Evolutionary conservation across 2,113 vertebrate species (phyloP), one percentile per base, ranked within the genome.

Genomic region (Oryctolagus cuniculus): DNA sequence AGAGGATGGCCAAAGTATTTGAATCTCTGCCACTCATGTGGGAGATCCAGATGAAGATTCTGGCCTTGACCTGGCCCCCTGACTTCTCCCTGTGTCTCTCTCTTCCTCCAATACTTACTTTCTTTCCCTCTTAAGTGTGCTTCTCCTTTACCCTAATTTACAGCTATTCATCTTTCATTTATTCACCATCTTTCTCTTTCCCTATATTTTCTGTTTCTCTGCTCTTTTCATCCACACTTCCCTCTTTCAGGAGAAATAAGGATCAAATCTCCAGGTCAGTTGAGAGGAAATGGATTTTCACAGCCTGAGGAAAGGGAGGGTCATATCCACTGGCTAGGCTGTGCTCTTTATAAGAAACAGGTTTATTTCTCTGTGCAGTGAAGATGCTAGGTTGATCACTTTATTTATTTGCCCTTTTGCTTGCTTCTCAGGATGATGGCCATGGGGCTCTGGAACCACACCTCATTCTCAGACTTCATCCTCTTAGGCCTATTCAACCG

Each of bases 401-500:
- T 44, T 44, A 44, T 44, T 44, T 44, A 44, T 44, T 44, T 44
- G 44, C 44, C 44, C 44, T 44, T 44, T 44, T 44, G 44, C 44
- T 44, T 44, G 44, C 61, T 81, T 61, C 34, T 86, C 64, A 96
- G n/a, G 69, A 53, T 72, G 44, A 72, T 31, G 13, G 72, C 22
- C 36, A 44, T 64, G 55, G 75, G 64, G 19, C 64, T 92, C 55
- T 87, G 92, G 92, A 96, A 94, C 25, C 86, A 67, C 22, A 95
- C 86, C 27, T 90, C 72, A 10, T 2, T 29, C 3, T 25, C 36
- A 0, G 36, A 82, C 64, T 83, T 96, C 24, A 63, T 90, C 77
- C 89, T 95, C 31, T 34, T 27, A 6, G 90, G 92, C 24, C 86
- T 93, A n/a, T 90, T 95, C 15, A 36, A 27, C 15, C 58, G 72